Evolutionary conservation across 2,888 invertebrate species (phyloP), one percentile per base, ranked within the genome.

Genomic region (Leptinotarsa tumamoca): DNA sequence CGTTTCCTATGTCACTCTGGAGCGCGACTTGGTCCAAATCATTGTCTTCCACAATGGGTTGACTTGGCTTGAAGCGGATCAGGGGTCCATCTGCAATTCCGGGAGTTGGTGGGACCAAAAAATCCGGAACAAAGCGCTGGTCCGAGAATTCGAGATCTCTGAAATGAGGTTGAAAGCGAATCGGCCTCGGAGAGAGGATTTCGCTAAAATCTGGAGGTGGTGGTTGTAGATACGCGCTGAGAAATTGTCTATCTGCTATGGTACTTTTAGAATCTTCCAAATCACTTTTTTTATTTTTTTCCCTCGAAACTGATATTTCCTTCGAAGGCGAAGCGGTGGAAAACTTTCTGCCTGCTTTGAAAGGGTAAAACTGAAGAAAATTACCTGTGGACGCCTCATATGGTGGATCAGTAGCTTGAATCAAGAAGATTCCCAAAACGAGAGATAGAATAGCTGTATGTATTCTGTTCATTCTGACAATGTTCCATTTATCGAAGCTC

Each of bases 351-450:
- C 56, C 69, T 15, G 63, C 66, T 72, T 72, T 71, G 43, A 77
- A 67, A 13, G 80, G 79, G 67, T 80, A 79, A 68, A 78, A 79
- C 54, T 84, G 82, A 15, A 85, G 68, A 51, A 85, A 79, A 43
- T 80, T 76, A 56, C 82, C 83, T 21, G 83, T 71, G 21, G 79
- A 77, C 74, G 82, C 84, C 72, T 86, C 86, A 68, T 80, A 84
- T 4, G 88, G 88, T 49, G 88, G 88, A 82, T 89, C 89, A 43
- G 87, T 85, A 58, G 89, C 89, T 83, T 87, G 88, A 68, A 88
- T 89, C 74, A 89, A 81, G 77, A 89, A 87, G 71, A 89, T 85
- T 78, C 88, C 86, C 83, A 87, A 84, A 70, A 89, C 86, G 78
- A 88, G 83, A 50, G 88, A 87, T 78, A 89, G 79, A 75, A 89